These are phyloP conservation scores for Dendronephthya gigantea DNA, from an alignment of 64 coral and sea anemone genomes.

Conservation along the genomic window DNA sequence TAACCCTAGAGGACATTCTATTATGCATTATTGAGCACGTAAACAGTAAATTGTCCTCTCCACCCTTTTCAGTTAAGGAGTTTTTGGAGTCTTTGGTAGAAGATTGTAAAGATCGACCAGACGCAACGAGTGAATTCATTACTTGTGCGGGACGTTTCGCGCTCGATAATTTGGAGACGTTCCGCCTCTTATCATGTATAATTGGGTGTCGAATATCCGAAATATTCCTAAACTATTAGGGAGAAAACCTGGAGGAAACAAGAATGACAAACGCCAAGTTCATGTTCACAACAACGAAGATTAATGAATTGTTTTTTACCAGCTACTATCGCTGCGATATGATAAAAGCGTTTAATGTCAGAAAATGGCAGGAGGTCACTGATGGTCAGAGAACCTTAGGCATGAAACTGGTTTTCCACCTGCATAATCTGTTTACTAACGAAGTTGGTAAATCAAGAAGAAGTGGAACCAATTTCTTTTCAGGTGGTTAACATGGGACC, in stretches of 20 bases:
- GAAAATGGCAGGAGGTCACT: not conserved
- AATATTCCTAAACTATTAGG: not conserved
- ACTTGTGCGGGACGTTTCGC: not conserved
- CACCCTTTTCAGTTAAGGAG: not conserved
- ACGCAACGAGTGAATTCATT: not conserved
- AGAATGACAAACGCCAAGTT: not conserved
- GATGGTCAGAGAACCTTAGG: not conserved
- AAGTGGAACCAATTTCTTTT: slow-evolving; percentile 16
- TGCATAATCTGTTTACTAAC: not conserved
- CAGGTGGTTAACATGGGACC: slow-evolving; percentile 1
- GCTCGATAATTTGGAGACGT: not conserved
- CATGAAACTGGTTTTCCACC: not conserved
- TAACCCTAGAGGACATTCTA: not conserved
- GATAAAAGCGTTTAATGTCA: not conserved
- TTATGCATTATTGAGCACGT: not conserved
- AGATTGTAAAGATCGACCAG: not conserved
- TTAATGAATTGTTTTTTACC: not conserved
- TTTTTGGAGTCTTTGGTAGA: not conserved
- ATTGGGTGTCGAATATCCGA: not conserved
- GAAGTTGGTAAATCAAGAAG: not conserved
- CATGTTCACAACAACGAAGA: not conserved
- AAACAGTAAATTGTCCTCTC: not conserved
- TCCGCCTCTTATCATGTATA: not conserved
- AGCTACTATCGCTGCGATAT: not conserved
- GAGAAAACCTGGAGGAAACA: not conserved